Percentiles rank a stretch among this genome's conserved stretches.
phyloP scores from a whole-genome alignment of 2,888 invertebrate species.

The Leptinotarsa rubiginosa region DNA sequence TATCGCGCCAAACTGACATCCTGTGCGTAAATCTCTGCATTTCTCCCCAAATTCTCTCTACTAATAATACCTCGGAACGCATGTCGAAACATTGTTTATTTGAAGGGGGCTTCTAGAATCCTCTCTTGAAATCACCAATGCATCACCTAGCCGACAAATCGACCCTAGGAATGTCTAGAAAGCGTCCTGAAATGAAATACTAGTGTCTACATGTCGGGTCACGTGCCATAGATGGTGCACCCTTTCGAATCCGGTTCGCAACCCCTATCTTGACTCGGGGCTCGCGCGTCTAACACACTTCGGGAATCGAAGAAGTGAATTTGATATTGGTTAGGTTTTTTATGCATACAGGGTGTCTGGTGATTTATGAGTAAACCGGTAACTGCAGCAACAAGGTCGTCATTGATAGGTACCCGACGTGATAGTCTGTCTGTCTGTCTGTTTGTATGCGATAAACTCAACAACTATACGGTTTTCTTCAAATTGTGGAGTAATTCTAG shows the following conservation, averaged over 20 bases:
- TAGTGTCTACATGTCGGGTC: slow-evolving; percentile 27
- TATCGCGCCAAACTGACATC: neutral
- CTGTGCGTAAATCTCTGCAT: slow-evolving; percentile 6
- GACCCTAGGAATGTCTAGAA: slow-evolving; percentile 28
- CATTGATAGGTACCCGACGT: no score
- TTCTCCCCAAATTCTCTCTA: neutral
- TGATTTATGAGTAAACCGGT: neutral
- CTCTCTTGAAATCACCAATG: slow-evolving; percentile 1
- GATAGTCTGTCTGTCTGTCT: no score
- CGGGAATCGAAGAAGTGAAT: neutral
- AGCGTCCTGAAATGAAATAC: slow-evolving; percentile 33
- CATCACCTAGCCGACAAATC: slow-evolving; percentile 19
- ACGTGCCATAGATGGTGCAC: slow-evolving; percentile 22
- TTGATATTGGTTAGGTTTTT: slow-evolving; percentile 6
- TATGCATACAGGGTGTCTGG: neutral
- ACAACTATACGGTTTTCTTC: no score
- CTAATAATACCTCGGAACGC: slow-evolving; percentile 13
- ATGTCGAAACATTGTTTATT: slow-evolving; percentile 11
- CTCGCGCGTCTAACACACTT: slow-evolving; percentile 24
- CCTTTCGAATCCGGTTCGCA: slow-evolving; percentile 25
- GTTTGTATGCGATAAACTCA: no score
- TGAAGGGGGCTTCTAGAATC: neutral
- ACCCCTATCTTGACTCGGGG: slow-evolving; percentile 27
- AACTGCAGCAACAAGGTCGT: no score
- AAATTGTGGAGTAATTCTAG: no score